Conservation (phyloP, 64 coral and sea anemone genomes). For the Actinia tenebrosa region DNA sequence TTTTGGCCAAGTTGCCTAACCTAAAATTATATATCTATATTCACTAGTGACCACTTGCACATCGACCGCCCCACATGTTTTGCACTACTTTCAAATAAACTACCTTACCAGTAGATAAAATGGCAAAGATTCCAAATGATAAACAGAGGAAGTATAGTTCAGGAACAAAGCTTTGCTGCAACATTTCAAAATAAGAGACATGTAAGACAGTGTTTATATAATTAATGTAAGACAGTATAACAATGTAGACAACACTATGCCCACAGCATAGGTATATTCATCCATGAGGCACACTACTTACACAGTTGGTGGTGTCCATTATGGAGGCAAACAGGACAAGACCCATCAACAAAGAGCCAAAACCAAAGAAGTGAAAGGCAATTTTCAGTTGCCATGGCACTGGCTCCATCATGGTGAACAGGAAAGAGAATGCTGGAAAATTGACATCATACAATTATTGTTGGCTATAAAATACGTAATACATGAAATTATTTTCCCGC, state of each 20-base stretch:
- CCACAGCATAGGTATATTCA: too few relatives aligned
- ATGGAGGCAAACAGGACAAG: constrained; percentile 93
- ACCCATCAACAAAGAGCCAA: constrained; percentile 93
- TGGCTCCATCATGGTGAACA: constrained; percentile 96
- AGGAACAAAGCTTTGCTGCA: constrained; percentile 23
- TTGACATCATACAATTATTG: neutral
- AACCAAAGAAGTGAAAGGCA: constrained; percentile 99
- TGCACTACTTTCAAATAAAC: neutral
- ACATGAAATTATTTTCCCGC: too few relatives aligned
- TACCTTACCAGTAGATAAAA: constrained; percentile 64
- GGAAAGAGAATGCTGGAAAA: constrained; percentile 82
- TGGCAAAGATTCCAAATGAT: constrained; percentile 91
- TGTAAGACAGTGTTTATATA: too few relatives aligned
- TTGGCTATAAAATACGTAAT: neutral
- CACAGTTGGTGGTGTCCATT: constrained; percentile 70
- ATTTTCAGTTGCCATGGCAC: constrained; percentile 99
- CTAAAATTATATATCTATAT: too few relatives aligned
- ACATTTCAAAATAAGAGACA: neutral
- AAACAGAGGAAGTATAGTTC: constrained; percentile 81
- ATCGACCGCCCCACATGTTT: too few relatives aligned
- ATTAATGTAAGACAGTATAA: too few relatives aligned
- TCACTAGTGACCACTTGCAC: too few relatives aligned
- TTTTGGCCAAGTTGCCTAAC: too few relatives aligned
- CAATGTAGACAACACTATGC: too few relatives aligned
- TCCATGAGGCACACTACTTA: constrained; percentile 36